Percentiles rank a stretch among this genome's conserved stretches.
Evolutionary conservation across 2,113 vertebrate genomes (phyloP).

Genomic region (Eira barbara): DNA sequence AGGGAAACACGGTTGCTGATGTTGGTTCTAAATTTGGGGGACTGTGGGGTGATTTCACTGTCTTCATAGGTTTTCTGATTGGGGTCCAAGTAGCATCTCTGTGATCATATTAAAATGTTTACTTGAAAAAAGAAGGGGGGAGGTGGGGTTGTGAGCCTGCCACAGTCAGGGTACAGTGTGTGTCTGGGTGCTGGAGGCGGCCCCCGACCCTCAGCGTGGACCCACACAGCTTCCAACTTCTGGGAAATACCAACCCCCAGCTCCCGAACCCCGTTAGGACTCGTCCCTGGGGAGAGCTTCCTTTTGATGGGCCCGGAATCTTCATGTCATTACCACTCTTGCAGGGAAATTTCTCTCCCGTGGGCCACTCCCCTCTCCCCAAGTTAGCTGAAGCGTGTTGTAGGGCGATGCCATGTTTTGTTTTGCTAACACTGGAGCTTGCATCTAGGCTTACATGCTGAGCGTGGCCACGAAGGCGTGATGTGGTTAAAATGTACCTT

Average conservation of each 20-base stretch:
- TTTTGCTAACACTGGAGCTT: too few species aligned
- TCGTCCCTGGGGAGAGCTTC: neutral
- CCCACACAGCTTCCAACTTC: neutral
- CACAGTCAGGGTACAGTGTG: too few species aligned
- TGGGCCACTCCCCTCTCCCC: neutral
- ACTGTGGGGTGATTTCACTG: neutral
- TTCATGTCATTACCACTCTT: neutral
- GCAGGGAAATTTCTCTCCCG: neutral
- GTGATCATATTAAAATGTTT: neutral
- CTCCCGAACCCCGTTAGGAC: neutral
- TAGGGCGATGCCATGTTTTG: too few species aligned
- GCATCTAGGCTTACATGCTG: too few species aligned
- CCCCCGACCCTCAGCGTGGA: neutral
- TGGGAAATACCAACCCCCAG: neutral
- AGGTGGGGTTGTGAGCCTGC: neutral
- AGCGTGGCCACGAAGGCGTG: neutral
- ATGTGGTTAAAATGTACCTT: neutral
- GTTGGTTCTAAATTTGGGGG: neutral
- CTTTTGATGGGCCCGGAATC: neutral
- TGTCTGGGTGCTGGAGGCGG: neutral
- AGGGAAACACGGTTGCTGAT: neutral
- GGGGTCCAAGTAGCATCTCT: neutral
- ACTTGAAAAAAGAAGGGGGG: neutral
- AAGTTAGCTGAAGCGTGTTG: neutral
- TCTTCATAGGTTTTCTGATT: neutral